Evolutionary conservation across 2,888 invertebrate genomes (phyloP).

Genomic region (Eustalomyia histrio): DNA sequence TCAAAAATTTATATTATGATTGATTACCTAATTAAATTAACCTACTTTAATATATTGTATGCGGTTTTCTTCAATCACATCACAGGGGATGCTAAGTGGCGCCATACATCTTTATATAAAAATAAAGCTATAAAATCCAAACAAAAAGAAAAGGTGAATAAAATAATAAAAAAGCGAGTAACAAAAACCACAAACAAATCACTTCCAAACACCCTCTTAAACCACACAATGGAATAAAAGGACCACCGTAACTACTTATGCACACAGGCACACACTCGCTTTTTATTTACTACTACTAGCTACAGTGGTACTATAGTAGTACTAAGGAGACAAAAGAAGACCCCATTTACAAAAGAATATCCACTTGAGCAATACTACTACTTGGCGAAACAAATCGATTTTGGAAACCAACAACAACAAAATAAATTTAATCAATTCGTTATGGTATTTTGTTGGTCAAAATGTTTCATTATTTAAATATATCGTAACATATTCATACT

Average conservation of each 20-base stretch:
- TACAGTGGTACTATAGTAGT: neutral
- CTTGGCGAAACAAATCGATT: conserved; percentile 68
- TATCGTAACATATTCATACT: neutral
- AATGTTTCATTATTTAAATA: conserved; percentile 68
- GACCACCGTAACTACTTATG: conserved; percentile 50
- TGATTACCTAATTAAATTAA: conserved; percentile 47
- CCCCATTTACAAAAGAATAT: conserved; percentile 19
- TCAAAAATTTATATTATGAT: conserved; percentile 56
- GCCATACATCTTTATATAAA: conserved; percentile 49
- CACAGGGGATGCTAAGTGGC: conserved; percentile 67
- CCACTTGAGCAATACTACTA: conserved; percentile 49
- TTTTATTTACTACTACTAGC: neutral
- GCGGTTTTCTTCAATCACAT: conserved; percentile 34
- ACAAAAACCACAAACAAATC: conserved; percentile 62
- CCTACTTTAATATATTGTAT: conserved; percentile 13
- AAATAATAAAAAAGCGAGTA: conserved; percentile 44
- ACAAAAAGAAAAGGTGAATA: conserved; percentile 44
- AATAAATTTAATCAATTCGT: conserved; percentile 73
- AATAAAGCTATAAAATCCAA: conserved; percentile 61
- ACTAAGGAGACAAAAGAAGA: neutral
- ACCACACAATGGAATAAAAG: conserved; percentile 55
- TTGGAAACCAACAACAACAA: conserved; percentile 62
- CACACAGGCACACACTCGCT: neutral
- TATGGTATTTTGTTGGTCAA: conserved; percentile 72
- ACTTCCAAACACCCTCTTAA: conserved; percentile 53